Base-by-base conservation (phyloP, 2,113 vertebrate species). In the Ranitomeya variabilis region DNA sequence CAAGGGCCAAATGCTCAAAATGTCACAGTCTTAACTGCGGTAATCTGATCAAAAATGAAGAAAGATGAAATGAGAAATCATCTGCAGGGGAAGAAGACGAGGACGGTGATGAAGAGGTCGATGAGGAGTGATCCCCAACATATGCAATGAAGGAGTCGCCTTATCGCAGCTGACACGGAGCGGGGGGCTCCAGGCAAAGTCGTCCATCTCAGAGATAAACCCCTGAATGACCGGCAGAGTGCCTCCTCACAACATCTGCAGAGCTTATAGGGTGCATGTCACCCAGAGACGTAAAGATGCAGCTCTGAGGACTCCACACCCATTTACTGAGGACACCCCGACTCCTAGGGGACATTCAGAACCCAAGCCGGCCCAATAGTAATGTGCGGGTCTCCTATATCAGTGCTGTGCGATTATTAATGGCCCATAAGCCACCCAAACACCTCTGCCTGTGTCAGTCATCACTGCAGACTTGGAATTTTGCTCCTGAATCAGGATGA, bases 21-120 rank as follows among this genome's bases (percentile, higher is more conserved):
- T 88, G 86, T 88, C 86, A 88, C 19, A 23, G 18, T 73, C 13
- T 59, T 45, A 57, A 51, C 52, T 23, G 69, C 66, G 45, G 11
- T 82, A 88, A 82, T 74, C 86, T 37, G 67, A 80, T 88, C 79
- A 88, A 11, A 82, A 74, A 88, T 60, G 55, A 77, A 77, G 37
- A 73, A 52, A 82, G 23, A 71, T 31, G 54, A 71, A 23, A 74
- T 62, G 23, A 45, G 64, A 73, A 64, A 67, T 80, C 12, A 18
- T 69, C 86, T 81, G n/a, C 54, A 62, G 86, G 79, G 79, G 66
- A 57, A 23, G 66, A 59, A 19, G 64, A 67, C 1, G 64, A 66
- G 7, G n/a, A 67, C 9, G 55, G 1, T 9, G 55, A 57, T 9
- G 55, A 57, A 13, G 55, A 57, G 55, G 55, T 9, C 37, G 37